Evolutionary conservation across 1,140 invertebrate genomes (phyloP).

Genomic region (Leptopilina boulardi): DNA sequence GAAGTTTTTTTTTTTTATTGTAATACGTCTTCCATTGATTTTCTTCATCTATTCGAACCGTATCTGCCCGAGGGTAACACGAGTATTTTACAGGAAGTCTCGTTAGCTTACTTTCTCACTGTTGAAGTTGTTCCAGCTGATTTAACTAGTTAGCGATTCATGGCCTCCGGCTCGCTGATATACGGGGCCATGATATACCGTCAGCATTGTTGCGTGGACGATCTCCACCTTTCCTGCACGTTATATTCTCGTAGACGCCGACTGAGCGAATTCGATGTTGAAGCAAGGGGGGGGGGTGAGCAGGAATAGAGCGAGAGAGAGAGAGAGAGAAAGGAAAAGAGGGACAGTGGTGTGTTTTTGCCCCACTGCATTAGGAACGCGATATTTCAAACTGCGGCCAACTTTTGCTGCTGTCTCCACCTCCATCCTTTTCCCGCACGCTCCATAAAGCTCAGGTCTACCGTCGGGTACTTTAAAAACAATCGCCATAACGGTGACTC

Average conservation of each 20-base stretch:
- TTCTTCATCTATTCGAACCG: background rate
- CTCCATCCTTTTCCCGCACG: conserved; percentile 12
- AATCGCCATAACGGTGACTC: conserved; percentile 29
- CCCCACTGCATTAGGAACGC: conserved; percentile 29
- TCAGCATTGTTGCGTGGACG: conserved; percentile 21
- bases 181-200: conserved; percentile 4
- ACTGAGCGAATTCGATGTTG: conserved; percentile 13
- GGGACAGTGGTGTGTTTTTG: background rate
- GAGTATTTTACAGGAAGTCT: background rate
- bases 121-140: conserved; percentile 25
- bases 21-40: background rate
- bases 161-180: conserved; percentile 17
- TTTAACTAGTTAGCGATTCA: conserved; percentile 32
- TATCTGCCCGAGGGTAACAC: background rate
- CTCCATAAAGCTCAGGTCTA: conserved; percentile 30
- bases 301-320: too few species aligned
- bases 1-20: background rate
- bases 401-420: conserved; percentile 24
- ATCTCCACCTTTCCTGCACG: conserved; percentile 10
- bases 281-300: too few species aligned
- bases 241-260: conserved; percentile 7
- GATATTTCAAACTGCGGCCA: conserved; percentile 31
- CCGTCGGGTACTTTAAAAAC: conserved; percentile 27
- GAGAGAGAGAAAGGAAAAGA: too few species aligned
- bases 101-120: conserved; percentile 20